Conservation (phyloP, 2,797 vertebrate species). For the Tarsius wallacei region DNA sequence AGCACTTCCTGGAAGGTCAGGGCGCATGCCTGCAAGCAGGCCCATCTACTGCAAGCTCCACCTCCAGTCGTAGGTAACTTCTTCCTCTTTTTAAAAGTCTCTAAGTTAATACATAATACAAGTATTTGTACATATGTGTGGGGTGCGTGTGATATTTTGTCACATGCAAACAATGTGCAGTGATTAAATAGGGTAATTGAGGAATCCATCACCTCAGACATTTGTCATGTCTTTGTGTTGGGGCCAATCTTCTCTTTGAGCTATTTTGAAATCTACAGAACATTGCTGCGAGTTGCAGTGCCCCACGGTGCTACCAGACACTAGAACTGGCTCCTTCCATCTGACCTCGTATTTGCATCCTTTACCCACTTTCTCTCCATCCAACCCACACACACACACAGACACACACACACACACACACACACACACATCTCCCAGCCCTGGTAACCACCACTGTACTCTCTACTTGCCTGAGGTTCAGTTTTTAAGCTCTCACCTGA, state of each 20-base stretch:
- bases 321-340: neutral
- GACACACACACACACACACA: too few relatives aligned
- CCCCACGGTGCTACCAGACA: neutral
- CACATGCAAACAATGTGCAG: neutral
- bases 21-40: neutral
- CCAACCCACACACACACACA: too few relatives aligned
- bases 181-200: neutral
- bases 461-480: neutral
- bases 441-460: too few relatives aligned
- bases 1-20: neutral
- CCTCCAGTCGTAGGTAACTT: neutral
- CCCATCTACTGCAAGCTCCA: neutral
- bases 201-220: neutral
- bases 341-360: neutral
- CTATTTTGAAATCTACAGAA: neutral
- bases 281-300: neutral
- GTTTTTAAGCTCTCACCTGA: too few relatives aligned
- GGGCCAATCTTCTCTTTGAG: neutral
- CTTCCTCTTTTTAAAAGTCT: neutral
- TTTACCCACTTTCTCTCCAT: neutral
- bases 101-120: neutral
- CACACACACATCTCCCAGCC: neutral
- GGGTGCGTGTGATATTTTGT: neutral
- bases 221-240: neutral
- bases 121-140: neutral